phyloP scores from a whole-genome alignment of 1,140 invertebrate species.

The Drosophila busckii region DNA sequence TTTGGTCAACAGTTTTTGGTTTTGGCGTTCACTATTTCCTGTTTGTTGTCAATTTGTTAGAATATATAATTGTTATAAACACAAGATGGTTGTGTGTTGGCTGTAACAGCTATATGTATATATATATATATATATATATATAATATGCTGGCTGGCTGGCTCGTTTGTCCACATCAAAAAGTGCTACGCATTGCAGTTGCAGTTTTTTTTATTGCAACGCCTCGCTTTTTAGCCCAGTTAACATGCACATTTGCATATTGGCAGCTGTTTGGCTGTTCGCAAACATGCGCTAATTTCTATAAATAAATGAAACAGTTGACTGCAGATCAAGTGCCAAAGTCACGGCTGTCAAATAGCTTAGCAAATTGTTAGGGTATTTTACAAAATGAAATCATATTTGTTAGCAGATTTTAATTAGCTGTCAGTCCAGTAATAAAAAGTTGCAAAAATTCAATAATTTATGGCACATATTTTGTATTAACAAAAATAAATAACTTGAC shows the following conservation, averaged over 20 bases:
- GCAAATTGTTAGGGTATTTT: constrained; percentile 15
- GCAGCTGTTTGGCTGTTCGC: constrained; percentile 53
- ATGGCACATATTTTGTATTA: too few relatives aligned
- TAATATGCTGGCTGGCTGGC: constrained; percentile 33
- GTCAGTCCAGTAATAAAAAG: too few relatives aligned
- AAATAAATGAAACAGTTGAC: constrained; percentile 51
- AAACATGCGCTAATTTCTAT: constrained; percentile 56
- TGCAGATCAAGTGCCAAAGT: too few relatives aligned
- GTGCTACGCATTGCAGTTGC: constrained; percentile 25
- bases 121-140: too few relatives aligned
- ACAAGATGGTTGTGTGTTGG: too few relatives aligned
- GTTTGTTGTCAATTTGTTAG: constrained; percentile 42
- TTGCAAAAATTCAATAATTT: too few relatives aligned
- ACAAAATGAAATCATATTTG: too few relatives aligned
- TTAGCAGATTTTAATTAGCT: too few relatives aligned
- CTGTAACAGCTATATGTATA: too few relatives aligned
- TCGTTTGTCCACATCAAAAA: constrained; percentile 52
- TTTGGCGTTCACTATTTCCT: constrained; percentile 67
- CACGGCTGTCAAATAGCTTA: too few relatives aligned
- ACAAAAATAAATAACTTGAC: too few relatives aligned
- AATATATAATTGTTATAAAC: constrained; percentile 42
- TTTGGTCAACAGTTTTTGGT: constrained; percentile 62
- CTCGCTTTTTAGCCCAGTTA: constrained; percentile 61
- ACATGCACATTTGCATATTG: constrained; percentile 27
- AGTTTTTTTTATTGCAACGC: constrained; percentile 11